A percentile compares a stretch with the other conserved stretches of the same genome.
Conservation (phyloP, 1,140 invertebrate species). For the Apocrypta bakeri region DNA sequence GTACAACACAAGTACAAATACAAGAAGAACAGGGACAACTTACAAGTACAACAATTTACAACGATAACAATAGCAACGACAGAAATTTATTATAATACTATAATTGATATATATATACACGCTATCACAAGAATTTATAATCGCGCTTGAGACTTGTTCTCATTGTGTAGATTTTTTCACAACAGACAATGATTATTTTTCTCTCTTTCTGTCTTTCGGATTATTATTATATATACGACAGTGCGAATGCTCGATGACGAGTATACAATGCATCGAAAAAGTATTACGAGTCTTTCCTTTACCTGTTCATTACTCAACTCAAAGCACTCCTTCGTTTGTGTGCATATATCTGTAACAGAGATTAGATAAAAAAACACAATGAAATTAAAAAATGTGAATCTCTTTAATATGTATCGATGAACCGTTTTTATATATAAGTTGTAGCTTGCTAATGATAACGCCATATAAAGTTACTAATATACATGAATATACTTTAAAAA, state of each 20-base stretch:
- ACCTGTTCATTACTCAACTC: background rate
- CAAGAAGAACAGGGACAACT: conserved; percentile 55
- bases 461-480: conserved; percentile 55
- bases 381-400: background rate
- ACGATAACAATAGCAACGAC: conserved; percentile 63
- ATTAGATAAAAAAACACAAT: conserved; percentile 11
- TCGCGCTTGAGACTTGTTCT: background rate
- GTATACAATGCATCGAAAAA: background rate
- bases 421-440: background rate
- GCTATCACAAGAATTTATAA: conserved; percentile 1
- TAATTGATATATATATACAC: conserved; percentile 45
- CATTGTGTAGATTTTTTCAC: background rate
- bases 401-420: background rate
- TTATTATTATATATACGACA: background rate
- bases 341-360: background rate
- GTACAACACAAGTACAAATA: conserved; percentile 55
- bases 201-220: background rate
- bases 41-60: conserved; percentile 57
- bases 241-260: background rate
- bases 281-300: background rate
- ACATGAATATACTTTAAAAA: conserved; percentile 49
- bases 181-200: background rate
- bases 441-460: conserved; percentile 36
- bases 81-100: conserved; percentile 49
- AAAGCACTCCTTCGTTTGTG: background rate